Evolutionary conservation across 1,140 invertebrate genomes (phyloP), one percentile per base, ranked within the genome.

Genomic region (Drosophila novamexicana): DNA sequence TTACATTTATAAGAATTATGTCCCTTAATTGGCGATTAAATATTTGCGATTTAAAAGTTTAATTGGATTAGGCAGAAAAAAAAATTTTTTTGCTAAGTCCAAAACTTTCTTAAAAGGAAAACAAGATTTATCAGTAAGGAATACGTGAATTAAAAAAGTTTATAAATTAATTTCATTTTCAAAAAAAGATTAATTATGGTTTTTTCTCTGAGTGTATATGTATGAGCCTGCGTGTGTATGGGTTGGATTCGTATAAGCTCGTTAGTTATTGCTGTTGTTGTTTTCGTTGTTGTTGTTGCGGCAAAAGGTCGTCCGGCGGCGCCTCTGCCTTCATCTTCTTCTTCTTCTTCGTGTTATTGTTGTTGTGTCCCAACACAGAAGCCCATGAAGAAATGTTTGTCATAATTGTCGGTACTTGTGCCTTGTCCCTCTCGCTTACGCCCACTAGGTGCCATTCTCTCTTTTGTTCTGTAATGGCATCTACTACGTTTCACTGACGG

Each of bases 341-440:
- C 39, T 16, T 29, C 16, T 37, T 12, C n/a, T 54, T 16, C 44
- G 14, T 14, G 14, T 14, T 14, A 14, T 14, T 14, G 14, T 16
- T 29, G 4, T 29, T 29, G 5, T 29, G 22, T 29, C 22, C 22
- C 22, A 29, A 29, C 22, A 45, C 42, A 61, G 49, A 45, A 63
- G 65, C 47, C 73, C 61, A 66, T 45, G 40, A 44, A 75, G 77
- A 81, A 79, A 89, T 88, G 84, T 83, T 88, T 88, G 79, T 80
- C 83, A 88, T 88, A 88, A 88, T 88, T 88, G 83, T 80, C 50
- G 76, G 86, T 89, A 79, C 82, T 85, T 85, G 77, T 29, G 22
- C 22, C 22, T 22, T 22, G 22, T 29, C 22, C 22, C 22, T 29
- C 22, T 29, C 22, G 22, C 22, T 29, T 29, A 29, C 22, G 3